Conservation (phyloP, 2,113 vertebrate genomes). For the Hemichromis elongatus region DNA sequence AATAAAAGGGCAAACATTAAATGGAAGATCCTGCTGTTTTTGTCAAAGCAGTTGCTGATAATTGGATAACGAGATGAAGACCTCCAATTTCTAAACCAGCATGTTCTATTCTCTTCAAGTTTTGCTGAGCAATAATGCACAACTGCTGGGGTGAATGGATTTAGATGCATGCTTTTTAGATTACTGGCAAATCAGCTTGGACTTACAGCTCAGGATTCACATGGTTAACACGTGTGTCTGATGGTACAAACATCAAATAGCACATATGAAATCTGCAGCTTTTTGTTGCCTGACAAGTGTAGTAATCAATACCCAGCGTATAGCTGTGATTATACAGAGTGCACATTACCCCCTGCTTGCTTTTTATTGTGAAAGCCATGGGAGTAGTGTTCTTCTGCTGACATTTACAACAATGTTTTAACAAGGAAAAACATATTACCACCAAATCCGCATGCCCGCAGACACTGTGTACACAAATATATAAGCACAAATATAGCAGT, state of each 20-base stretch:
- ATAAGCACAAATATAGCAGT: neutral
- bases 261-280: neutral
- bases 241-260: neutral
- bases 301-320: neutral
- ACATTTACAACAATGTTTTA: neutral
- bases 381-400: neutral
- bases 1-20: neutral
- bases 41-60: neutral
- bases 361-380: neutral
- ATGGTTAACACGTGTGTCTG: neutral
- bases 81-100: neutral
- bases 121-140: neutral
- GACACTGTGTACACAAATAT: neutral
- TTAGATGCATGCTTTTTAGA: neutral
- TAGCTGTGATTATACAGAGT: neutral
- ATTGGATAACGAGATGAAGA: neutral
- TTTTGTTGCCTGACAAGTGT: neutral
- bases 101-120: neutral
- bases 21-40: neutral
- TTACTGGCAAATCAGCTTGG: neutral
- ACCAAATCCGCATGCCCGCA: neutral
- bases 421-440: neutral
- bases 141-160: neutral
- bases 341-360: neutral
- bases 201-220: neutral